Evolutionary conservation across 2,888 invertebrate species (phyloP), one percentile per base, ranked within the genome.

Genomic region (Ormyrus thymus): DNA sequence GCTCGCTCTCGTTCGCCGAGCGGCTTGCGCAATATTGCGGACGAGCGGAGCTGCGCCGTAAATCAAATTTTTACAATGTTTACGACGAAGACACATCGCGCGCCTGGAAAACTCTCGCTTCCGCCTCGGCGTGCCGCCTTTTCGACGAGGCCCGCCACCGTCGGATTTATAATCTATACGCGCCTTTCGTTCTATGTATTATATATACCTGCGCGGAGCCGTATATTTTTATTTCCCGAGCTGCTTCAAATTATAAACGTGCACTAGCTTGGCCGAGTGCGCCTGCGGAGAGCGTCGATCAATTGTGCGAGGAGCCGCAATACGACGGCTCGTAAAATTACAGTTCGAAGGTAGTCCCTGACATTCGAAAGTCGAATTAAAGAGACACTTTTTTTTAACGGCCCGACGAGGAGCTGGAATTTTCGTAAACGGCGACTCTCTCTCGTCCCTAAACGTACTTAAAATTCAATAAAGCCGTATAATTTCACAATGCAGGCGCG

Each of bases 21-120:
- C 15, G 8, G n/a, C 29, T 13, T 11, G 66, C 11, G 7, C 45
- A 29, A 29, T 29, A 29, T 29, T 29, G 29, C 29, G 29, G 29
- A 29, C 73, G 55, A 51, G 10, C 64, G 50, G 50, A 29, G 29
- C 46, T 4, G 2, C 15, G 11, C 55, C 65, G 68, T 81, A 81
- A 81, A 76, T 81, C 72, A 78, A 15, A 78, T 81, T 81, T 78
- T 76, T 73, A 81, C 81, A 68, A 74, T 78, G 73, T 77, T 77
- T 74, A 71, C 76, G 76, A 66, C 71, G 55, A 61, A 58, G 62
- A 72, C 62, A n/a, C 45, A 46, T 50, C 56, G 53, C 51, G 43
- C 7, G 50, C 73, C 51, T 61, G 78, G 78, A 73, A 75, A 71
- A 70, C 48, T 75, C 51, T 13, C n/a, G 11, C 51, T 65, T 55